Base-by-base conservation (phyloP, 2,797 vertebrate genomes). In the Loriculus beryllinus region DNA sequence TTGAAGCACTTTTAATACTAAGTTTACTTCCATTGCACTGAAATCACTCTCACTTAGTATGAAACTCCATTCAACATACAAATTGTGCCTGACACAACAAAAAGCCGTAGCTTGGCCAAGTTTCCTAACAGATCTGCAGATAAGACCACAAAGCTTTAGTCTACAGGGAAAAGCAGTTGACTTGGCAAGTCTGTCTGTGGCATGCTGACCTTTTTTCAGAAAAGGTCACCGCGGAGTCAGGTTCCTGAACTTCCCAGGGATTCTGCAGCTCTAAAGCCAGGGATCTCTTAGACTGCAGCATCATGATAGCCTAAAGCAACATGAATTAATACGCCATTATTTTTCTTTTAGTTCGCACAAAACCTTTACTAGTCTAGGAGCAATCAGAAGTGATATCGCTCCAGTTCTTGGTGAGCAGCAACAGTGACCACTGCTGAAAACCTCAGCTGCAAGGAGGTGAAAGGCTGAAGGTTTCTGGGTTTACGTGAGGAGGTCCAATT, bases 101-200 rank as follows among this genome's bases (percentile, higher is more conserved):
- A 87, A 88, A 93, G 59, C 60, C 69, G 33, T 17, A 42, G 72
- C 45, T 43, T 86, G 85, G 82, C 89, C 79, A 88, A 94, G 54
- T 76, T 90, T 76, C 54, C 87, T 72, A 16, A 56, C 5, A 86
- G 91, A 90, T 89, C 84, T 7, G 7, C 0, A 35, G 69, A 65
- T 65, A 90, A 89, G 65, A 57, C 84, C 88, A 89, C 79, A 95
- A 92, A 93, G 86, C 84, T 86, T 81, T 49, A 48, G 82, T 74
- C 89, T 56, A 16, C 69, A 86, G 79, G 56, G 89, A 94, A 95
- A 94, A 91, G 82, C 79, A 95, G 86, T 86, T 90, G 91, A 88
- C 84, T 93, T 91, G 89, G 93, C 96, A 96, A 91, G 85, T 70
- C 72, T 88, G 76, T 28, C 67, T 76, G 37, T 67, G 72, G 86